These are phyloP conservation scores for Agraylea sexmaculata DNA, from an alignment of 1,140 invertebrate species.

Conservation along the genomic window DNA sequence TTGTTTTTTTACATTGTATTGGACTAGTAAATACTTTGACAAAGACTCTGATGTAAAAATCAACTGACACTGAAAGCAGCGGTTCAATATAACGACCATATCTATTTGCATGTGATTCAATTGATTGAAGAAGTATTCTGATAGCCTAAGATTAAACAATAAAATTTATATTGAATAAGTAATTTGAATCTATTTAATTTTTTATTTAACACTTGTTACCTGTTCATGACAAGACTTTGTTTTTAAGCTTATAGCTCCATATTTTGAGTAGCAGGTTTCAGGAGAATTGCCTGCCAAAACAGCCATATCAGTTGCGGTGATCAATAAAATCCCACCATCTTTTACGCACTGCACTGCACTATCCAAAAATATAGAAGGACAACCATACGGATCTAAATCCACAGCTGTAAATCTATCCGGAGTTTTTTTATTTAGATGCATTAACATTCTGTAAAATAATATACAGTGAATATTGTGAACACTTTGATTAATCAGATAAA, in stretches of 20 bases:
- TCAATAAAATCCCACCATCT: slow-evolving; percentile 73
- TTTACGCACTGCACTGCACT: slow-evolving; percentile 71
- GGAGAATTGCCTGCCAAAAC: slow-evolving; percentile 90
- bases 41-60: slow-evolving; percentile 96
- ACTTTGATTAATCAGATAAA: slow-evolving; percentile 3
- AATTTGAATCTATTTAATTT: background rate
- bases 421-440: slow-evolving; percentile 62
- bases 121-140: slow-evolving; percentile 80
- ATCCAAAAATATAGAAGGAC: slow-evolving; percentile 87
- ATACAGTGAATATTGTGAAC: slow-evolving; percentile 3
- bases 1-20: slow-evolving; percentile 70
- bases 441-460: slow-evolving; percentile 55
- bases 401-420: slow-evolving; percentile 75
- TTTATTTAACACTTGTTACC: slow-evolving; percentile 38
- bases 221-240: slow-evolving; percentile 92
- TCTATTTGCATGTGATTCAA: slow-evolving; percentile 83
- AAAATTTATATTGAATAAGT: slow-evolving; percentile 10
- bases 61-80: slow-evolving; percentile 81
- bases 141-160: slow-evolving; percentile 52
- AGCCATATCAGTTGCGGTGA: slow-evolving; percentile 98
- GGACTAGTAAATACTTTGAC: slow-evolving; percentile 73
- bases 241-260: slow-evolving; percentile 81
- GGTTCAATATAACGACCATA: slow-evolving; percentile 91
- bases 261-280: slow-evolving; percentile 90
- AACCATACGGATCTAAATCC: slow-evolving; percentile 97